phyloP scores from a whole-genome alignment of 2,888 invertebrate genomes.

The Agonopterix heracliana region DNA sequence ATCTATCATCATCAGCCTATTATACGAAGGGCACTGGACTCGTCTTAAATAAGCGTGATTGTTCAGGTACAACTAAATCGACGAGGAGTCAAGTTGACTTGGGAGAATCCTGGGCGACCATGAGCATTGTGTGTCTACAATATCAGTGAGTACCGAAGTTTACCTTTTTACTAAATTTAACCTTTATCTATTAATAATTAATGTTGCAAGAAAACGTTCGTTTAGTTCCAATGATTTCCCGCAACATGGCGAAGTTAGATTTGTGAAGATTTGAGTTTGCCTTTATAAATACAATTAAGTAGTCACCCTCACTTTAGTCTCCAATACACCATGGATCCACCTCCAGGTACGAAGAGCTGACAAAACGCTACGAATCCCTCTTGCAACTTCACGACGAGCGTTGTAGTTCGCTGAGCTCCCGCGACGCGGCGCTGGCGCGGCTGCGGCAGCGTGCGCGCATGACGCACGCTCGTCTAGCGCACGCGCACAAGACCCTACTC shows the following conservation, averaged over 20 bases:
- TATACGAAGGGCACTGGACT: too few relatives aligned
- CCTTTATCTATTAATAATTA: neutral
- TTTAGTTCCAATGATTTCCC: too few relatives aligned
- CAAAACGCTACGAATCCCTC: conserved; percentile 49
- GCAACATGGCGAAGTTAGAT: neutral
- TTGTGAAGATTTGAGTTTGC: too few relatives aligned
- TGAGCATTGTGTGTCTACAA: conserved; percentile 73
- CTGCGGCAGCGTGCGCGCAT: conserved; percentile 28
- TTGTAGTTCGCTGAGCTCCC: conserved; percentile 26
- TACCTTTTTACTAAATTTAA: neutral
- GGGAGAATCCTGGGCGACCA: conserved; percentile 66
- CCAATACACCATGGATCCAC: neutral
- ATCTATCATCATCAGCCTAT: too few relatives aligned
- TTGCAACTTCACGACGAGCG: conserved; percentile 47
- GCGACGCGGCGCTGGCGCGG: conserved; percentile 33
- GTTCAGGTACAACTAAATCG: conserved; percentile 24
- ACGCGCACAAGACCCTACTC: conserved; percentile 43
- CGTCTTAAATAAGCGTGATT: neutral
- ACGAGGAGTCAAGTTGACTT: conserved; percentile 36
- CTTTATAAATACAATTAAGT: too few relatives aligned
- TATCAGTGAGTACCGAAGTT: conserved; percentile 65
- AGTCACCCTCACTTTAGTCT: too few relatives aligned
- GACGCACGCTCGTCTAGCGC: conserved; percentile 35
- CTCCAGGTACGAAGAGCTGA: conserved; percentile 55
- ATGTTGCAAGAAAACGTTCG: neutral